Evolutionary conservation across 2,797 vertebrate species (phyloP).

Genomic region (Artibeus jamaicensis): DNA sequence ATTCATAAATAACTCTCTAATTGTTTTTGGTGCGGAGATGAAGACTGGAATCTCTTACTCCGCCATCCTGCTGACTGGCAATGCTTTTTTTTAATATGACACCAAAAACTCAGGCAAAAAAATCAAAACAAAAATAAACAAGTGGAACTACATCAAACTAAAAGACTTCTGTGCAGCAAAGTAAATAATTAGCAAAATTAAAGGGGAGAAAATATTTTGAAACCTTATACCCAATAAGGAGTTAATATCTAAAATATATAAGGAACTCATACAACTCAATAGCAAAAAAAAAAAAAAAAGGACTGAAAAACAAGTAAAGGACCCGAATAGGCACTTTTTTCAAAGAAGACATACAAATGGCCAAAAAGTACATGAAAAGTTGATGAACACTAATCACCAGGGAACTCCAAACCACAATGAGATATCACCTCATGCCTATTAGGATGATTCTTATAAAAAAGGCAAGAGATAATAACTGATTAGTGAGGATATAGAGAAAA

Average conservation of each 20-base stretch:
- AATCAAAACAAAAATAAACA: neutral
- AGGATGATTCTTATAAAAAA: neutral
- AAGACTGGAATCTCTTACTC: neutral
- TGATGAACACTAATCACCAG: neutral
- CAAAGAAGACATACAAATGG: neutral
- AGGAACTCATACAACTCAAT: neutral
- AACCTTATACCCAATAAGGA: neutral
- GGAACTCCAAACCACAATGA: neutral
- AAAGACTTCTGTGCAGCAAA: neutral
- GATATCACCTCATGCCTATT: neutral
- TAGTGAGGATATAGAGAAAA: neutral
- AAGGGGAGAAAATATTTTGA: neutral
- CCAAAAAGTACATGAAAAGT: neutral
- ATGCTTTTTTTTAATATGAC: neutral
- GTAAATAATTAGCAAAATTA: neutral
- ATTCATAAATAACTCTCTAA: neutral
- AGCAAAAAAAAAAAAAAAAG: neutral
- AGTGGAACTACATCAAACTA: neutral
- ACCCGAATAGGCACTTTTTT: neutral
- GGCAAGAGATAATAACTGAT: neutral
- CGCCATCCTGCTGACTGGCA: neutral
- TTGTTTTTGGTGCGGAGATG: neutral
- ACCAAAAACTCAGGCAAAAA: neutral
- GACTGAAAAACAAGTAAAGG: neutral
- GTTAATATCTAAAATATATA: neutral